Evolutionary conservation across 2,113 vertebrate species (phyloP), one percentile per base, ranked within the genome.

Genomic region (Pygoscelis antarcticus): DNA sequence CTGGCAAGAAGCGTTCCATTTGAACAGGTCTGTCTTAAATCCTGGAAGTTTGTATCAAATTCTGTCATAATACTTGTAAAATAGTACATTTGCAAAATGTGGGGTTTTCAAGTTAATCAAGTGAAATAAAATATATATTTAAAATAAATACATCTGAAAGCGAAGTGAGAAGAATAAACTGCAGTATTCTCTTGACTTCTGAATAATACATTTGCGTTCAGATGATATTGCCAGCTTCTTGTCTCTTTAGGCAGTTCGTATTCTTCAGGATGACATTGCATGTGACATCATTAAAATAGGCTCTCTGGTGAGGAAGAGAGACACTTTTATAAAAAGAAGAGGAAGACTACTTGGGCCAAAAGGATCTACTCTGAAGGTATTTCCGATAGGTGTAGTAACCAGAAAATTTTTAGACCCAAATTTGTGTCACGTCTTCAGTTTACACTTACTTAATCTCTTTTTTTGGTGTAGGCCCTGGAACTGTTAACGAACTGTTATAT

Each of bases 221-320:
- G 47, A 27, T 66, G 13, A 17, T 57, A 13, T 10, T 87, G 16
- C 10, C 11, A 75, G 20, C 72, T 82, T 34, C 51, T 65, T 69
- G 30, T 84, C 40, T 92, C 36, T 89, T 95, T 95, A 99, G 99
- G 99, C 99, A 47, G 98, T 99, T 62, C 98, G 99, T 85, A 99
- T 99, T 95, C 98, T 99, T 88, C 98, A 99, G 96, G 99, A 99
- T 88, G 99, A 99, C 20, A 29, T 98, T 92, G 99, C 99, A 0
- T 99, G 99, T 98, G 99, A 99, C 96, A 99, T 99, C 61, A 99
- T 99, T 93, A 99, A 99, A 98, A 98, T 99, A 34, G 99, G 99
- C 9, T 98, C 99, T 16, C 86, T 99, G 91, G 99, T 99, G 86
- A 98, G 99, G 93, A 99, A 99, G 97, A 98, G 99, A 90, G 99